Percentiles rank a stretch among this genome's conserved stretches.
phyloP scores from a whole-genome alignment of 2,888 invertebrate species.

The Meta bourneti region DNA sequence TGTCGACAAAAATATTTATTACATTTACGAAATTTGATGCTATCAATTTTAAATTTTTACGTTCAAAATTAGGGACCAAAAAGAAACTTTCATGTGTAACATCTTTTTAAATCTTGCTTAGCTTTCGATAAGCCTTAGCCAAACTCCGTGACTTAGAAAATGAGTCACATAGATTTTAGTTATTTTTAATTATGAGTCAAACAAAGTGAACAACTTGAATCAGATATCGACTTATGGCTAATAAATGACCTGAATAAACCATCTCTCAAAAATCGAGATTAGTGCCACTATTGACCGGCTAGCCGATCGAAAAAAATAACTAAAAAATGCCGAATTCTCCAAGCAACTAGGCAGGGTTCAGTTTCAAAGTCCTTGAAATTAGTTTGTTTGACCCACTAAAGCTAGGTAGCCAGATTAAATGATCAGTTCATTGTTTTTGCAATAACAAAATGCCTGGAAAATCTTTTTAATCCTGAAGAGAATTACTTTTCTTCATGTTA shows the following conservation, averaged over 20 bases:
- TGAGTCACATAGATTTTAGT: too few relatives aligned
- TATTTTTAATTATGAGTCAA: too few relatives aligned
- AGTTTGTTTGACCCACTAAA: conserved; percentile 37
- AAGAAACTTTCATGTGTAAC: too few relatives aligned
- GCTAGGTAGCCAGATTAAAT: conserved; percentile 39
- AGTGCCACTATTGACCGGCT: background rate
- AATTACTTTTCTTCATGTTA: background rate
- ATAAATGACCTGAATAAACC: background rate
- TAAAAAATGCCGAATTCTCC: background rate
- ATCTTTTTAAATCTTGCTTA: too few relatives aligned
- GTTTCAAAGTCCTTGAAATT: conserved; percentile 16
- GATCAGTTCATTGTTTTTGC: conserved; percentile 22
- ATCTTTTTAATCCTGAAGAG: background rate
- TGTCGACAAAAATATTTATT: too few relatives aligned
- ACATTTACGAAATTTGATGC: too few relatives aligned
- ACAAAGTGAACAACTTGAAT: too few relatives aligned
- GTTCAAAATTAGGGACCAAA: too few relatives aligned
- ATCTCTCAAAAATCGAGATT: background rate
- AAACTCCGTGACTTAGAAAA: too few relatives aligned
- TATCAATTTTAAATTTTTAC: too few relatives aligned
- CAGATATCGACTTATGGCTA: background rate
- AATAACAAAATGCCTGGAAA: conserved; percentile 2
- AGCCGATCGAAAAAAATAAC: background rate
- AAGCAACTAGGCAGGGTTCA: background rate
- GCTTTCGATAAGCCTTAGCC: too few relatives aligned